These are phyloP conservation scores for Hypothenemus hampei DNA, from an alignment of 1,140 invertebrate genomes.

Conservation along the genomic window DNA sequence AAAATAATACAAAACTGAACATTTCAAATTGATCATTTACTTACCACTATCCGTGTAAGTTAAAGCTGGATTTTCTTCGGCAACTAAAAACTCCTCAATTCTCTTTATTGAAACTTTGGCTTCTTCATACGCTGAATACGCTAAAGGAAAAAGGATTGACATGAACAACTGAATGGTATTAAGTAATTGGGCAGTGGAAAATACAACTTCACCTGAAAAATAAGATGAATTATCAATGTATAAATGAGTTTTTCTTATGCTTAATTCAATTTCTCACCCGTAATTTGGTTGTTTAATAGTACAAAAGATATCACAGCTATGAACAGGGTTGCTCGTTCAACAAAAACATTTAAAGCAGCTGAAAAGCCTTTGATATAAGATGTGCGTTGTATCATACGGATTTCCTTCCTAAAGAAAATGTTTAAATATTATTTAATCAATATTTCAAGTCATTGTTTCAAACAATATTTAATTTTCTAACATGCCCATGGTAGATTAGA, in stretches of 20 bases:
- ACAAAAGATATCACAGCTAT: slow-evolving; percentile 66
- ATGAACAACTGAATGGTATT: slow-evolving; percentile 67
- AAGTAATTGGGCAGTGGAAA: slow-evolving; percentile 68
- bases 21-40: too few relatives aligned
- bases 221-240: background rate
- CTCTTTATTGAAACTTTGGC: slow-evolving; percentile 59
- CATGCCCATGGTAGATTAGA: too few relatives aligned
- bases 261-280: slow-evolving; percentile 37
- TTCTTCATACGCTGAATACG: slow-evolving; percentile 45
- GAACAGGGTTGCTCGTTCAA: slow-evolving; percentile 65
- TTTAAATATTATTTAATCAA: background rate
- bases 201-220: slow-evolving; percentile 62
- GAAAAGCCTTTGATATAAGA: slow-evolving; percentile 69
- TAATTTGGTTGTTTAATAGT: slow-evolving; percentile 56
- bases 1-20: too few relatives aligned
- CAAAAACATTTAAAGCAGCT: slow-evolving; percentile 59
- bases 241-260: background rate
- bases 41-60: too few relatives aligned
- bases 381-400: slow-evolving; percentile 60
- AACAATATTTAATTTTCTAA: too few relatives aligned
- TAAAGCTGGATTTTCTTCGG: slow-evolving; percentile 54
- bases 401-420: slow-evolving; percentile 53
- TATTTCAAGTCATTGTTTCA: too few relatives aligned
- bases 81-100: slow-evolving; percentile 55
- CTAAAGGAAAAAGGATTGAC: slow-evolving; percentile 64